Conservation (phyloP, 2,797 vertebrate genomes). For the Podarcis lilfordi region DNA sequence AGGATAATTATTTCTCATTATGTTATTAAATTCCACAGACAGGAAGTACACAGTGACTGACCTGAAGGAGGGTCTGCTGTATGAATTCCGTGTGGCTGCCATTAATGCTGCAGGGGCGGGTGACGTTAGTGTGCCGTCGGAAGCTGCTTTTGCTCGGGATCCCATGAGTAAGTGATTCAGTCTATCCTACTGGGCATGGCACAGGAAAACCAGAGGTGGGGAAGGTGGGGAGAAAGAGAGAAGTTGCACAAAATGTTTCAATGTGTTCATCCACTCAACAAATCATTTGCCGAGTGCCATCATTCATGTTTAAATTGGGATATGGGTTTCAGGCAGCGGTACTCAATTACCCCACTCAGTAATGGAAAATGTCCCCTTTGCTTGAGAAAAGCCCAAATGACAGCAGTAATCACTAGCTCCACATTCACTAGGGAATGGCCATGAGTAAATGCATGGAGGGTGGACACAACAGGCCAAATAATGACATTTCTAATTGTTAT, state of each 20-base stretch:
- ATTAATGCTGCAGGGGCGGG: constrained; percentile 84
- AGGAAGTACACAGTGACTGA: constrained; percentile 77
- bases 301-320: neutral
- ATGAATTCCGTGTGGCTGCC: constrained; percentile 88
- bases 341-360: neutral
- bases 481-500: accelerated
- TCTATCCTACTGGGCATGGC: neutral
- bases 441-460: neutral
- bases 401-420: neutral
- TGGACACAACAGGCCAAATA: neutral
- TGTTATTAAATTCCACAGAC: constrained; percentile 60
- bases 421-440: neutral
- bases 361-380: neutral
- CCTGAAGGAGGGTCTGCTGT: constrained; percentile 83
- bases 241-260: too few species aligned
- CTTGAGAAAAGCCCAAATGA: neutral
- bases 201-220: neutral
- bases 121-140: constrained; percentile 82
- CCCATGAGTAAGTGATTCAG: constrained; percentile 80
- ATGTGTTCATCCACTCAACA: neutral
- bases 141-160: constrained; percentile 81
- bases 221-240: neutral
- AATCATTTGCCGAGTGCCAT: neutral
- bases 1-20: neutral
- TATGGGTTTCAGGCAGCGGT: neutral